Percentiles rank a stretch among this genome's conserved stretches.
These are phyloP conservation scores for Tachuris rubrigastra DNA, from an alignment of 2,113 vertebrate species.

Conservation along the genomic window DNA sequence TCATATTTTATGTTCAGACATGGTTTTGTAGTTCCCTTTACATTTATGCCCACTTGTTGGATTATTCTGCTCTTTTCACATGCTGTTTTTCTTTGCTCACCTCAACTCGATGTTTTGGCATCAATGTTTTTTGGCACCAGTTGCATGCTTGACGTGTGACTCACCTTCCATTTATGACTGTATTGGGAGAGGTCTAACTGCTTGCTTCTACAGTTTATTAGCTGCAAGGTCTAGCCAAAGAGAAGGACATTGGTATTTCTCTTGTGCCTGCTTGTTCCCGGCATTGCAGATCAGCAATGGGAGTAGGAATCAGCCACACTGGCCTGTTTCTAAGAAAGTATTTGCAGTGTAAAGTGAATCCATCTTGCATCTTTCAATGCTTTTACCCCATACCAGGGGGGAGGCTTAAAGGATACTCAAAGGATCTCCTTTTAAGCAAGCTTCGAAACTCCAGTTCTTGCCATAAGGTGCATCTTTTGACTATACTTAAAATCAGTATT, in stretches of 20 bases:
- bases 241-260: neutral
- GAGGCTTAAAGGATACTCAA: neutral
- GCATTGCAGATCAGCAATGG: neutral
- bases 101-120: neutral
- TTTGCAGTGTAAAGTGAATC: neutral
- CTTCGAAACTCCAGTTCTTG: neutral
- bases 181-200: conserved; percentile 27
- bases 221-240: neutral
- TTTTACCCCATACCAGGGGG: rapidly evolving
- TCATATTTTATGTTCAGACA: neutral
- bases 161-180: neutral
- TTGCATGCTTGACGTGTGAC: neutral
- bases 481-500: neutral
- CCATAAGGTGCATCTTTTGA: neutral
- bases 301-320: neutral
- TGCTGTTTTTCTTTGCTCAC: neutral
- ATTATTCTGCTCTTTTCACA: conserved; percentile 2
- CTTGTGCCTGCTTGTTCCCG: conserved; percentile 8
- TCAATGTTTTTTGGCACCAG: neutral
- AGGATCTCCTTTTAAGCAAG: neutral
- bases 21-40: neutral
- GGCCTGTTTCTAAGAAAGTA: neutral
- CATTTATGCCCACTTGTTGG: neutral
- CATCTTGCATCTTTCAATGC: rapidly evolving
- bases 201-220: conserved; percentile 13